Conservation (phyloP, 2,797 vertebrate genomes). For the Lepus oiostolus region DNA sequence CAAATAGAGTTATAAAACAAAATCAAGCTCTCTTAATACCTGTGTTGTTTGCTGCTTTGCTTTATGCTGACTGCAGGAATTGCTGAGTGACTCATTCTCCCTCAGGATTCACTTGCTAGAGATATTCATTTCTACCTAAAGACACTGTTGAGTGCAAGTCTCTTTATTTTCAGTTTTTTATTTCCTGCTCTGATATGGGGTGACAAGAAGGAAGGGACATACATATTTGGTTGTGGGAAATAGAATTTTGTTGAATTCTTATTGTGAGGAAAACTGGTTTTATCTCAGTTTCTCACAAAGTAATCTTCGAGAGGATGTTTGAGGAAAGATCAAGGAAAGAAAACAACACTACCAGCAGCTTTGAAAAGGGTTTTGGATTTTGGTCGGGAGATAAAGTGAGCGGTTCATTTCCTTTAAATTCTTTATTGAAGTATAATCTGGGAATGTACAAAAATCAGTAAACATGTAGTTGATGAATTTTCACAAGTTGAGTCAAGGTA, state of each 20-base stretch:
- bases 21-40: conserved; percentile 46
- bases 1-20: conserved; percentile 50
- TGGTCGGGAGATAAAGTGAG: neutral
- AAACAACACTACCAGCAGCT: neutral
- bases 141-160: neutral
- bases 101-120: conserved; percentile 31
- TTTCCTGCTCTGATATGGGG: conserved; percentile 12
- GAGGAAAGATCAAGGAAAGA: conserved; percentile 27
- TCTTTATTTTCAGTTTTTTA: conserved; percentile 48
- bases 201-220: neutral
- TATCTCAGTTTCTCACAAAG: conserved; percentile 32
- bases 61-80: neutral
- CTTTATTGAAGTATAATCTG: conserved; percentile 49
- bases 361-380: conserved; percentile 46
- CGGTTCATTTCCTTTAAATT: conserved; percentile 43
- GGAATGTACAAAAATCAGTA: conserved; percentile 23
- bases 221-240: conserved; percentile 40
- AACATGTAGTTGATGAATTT: conserved; percentile 36
- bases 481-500: conserved; percentile 51
- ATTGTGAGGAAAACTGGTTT: conserved; percentile 45
- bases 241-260: conserved; percentile 46
- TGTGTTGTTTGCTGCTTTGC: conserved; percentile 16
- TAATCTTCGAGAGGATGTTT: conserved; percentile 42
- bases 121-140: conserved; percentile 55
- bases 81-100: conserved; percentile 54